Conservation (phyloP, 1,140 invertebrate genomes). For the Araneus ventricosus region DNA sequence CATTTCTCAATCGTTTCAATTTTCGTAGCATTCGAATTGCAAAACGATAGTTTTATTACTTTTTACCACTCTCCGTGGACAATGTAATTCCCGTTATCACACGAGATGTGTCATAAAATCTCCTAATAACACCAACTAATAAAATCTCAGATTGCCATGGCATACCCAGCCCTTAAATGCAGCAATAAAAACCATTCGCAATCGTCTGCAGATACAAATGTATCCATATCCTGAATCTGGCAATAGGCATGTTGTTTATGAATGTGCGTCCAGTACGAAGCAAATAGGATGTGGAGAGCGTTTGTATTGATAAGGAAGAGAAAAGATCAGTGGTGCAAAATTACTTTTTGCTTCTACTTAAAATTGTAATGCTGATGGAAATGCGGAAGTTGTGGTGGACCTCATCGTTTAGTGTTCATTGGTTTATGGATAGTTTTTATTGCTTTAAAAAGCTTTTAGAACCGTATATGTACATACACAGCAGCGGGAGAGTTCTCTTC, state of each 20-base stretch:
- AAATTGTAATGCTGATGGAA: neutral
- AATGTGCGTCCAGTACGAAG: neutral
- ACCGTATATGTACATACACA: too few species aligned
- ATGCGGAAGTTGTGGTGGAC: neutral
- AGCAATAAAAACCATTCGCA: neutral
- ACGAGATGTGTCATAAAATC: neutral
- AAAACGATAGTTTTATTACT: slow-evolving; percentile 10
- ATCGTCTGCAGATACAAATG: neutral
- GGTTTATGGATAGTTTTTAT: too few species aligned
- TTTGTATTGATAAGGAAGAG: neutral
- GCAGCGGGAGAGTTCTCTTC: too few species aligned
- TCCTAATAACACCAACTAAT: neutral
- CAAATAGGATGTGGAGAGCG: neutral
- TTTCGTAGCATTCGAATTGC: neutral
- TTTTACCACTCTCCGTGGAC: neutral
- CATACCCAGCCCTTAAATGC: neutral
- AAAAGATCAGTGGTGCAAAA: neutral
- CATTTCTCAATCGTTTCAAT: neutral
- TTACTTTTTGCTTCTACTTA: neutral
- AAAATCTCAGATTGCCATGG: neutral
- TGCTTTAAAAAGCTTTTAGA: too few species aligned
- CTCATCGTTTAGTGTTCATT: neutral
- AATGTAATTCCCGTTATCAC: neutral
- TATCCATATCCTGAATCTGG: slow-evolving; percentile 24
- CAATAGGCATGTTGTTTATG: neutral